Evolutionary conservation across 35 echinoderm and acorn worm genomes (phyloP).

Genomic region (Strongylocentrotus purpuratus): DNA sequence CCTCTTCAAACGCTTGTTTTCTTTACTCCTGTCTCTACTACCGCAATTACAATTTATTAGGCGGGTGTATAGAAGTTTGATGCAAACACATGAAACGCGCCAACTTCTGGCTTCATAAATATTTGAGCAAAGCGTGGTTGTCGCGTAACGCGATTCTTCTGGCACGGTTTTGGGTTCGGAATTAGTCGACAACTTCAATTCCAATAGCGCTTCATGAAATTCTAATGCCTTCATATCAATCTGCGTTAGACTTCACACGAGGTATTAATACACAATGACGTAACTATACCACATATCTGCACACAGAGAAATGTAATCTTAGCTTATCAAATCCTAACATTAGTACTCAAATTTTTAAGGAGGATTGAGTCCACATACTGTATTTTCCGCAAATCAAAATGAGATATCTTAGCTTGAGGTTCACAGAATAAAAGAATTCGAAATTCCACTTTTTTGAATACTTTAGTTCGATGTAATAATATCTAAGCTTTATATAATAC

Average conservation of each 20-base stretch:
- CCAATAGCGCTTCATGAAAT: background rate
- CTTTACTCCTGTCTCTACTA: background rate
- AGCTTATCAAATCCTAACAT: background rate
- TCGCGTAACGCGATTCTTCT: slow-evolving; percentile 15
- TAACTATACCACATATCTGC: background rate
- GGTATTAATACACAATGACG: background rate
- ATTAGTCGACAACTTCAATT: background rate
- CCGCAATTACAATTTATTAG: background rate
- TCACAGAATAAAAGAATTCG: too few relatives aligned
- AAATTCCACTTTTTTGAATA: too few relatives aligned
- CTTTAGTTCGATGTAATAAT: too few relatives aligned
- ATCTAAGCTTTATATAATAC: too few relatives aligned
- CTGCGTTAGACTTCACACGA: background rate
- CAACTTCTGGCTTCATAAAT: slow-evolving; percentile 21
- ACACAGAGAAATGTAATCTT: background rate
- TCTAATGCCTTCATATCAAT: background rate
- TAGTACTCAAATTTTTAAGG: background rate
- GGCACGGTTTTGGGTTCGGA: background rate
- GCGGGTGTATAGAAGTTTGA: background rate
- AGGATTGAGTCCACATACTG: too few relatives aligned
- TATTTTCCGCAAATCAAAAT: too few relatives aligned
- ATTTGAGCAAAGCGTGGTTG: background rate
- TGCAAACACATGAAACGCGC: background rate
- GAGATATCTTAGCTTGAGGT: too few relatives aligned
- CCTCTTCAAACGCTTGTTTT: background rate